A percentile compares a stretch with the other conserved stretches of the same genome.
Evolutionary conservation across 2,113 vertebrate genomes (phyloP).

Genomic region (Spilogale gracilis): DNA sequence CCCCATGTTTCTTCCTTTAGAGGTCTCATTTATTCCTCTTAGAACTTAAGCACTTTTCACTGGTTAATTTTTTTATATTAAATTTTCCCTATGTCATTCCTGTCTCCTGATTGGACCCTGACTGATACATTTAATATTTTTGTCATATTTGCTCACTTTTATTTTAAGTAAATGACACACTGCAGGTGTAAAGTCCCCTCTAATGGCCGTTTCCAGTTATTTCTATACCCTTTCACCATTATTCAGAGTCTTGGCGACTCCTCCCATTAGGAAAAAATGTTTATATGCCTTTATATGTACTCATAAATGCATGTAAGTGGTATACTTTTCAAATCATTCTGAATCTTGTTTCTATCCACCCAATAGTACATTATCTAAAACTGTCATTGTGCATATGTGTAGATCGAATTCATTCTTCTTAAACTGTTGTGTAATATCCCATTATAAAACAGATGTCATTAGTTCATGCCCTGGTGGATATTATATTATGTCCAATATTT

Average conservation of each 20-base stretch:
- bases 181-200: neutral
- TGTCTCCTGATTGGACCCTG: conserved; percentile 3
- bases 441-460: neutral
- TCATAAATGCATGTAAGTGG: neutral
- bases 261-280: neutral
- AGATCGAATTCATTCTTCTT: neutral
- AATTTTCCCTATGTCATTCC: neutral
- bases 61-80: neutral
- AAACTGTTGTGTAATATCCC: neutral
- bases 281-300: neutral
- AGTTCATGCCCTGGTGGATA: neutral
- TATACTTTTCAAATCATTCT: neutral
- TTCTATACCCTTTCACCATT: neutral
- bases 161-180: neutral
- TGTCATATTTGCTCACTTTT: neutral
- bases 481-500: neutral
- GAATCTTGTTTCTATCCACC: neutral
- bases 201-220: neutral
- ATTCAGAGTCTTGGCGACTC: neutral
- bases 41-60: neutral
- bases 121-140: conserved; percentile 25
- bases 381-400: neutral
- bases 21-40: neutral
- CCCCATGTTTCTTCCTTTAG: neutral
- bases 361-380: neutral